A percentile compares a stretch with the other conserved stretches of the same genome.
phyloP scores from a whole-genome alignment of 1,140 invertebrate species.

The Polyergus mexicanus region DNA sequence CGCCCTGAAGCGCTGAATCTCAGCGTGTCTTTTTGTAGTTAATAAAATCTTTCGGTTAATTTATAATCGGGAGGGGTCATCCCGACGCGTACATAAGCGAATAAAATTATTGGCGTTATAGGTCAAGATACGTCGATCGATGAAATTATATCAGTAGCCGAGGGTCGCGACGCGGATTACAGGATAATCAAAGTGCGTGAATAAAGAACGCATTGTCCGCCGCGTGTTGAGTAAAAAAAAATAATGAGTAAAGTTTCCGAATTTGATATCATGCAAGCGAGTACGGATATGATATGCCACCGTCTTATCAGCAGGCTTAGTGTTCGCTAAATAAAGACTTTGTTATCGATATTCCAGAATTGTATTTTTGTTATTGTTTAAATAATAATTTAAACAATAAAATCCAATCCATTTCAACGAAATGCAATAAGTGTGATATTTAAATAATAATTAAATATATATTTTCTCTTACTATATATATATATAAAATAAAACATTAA shows the following conservation, averaged over 20 bases:
- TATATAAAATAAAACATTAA: not conserved
- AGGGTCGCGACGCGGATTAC: not conserved
- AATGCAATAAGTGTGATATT: slow-evolving; percentile 1
- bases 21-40: not conserved
- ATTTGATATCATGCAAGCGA: not conserved
- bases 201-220: slow-evolving; percentile 17
- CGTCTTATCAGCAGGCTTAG: slow-evolving; percentile 62
- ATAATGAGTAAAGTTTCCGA: not conserved
- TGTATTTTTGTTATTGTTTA: not conserved
- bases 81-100: not conserved
- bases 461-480: not conserved
- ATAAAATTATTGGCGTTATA: not conserved
- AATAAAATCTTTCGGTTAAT: slow-evolving; percentile 6
- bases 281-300: not conserved
- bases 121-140: slow-evolving; percentile 31
- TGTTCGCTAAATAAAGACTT: slow-evolving; percentile 39
- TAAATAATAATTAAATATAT: not conserved
- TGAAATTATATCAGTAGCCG: slow-evolving; percentile 40
- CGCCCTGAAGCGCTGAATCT: too few species aligned
- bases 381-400: not conserved
- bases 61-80: slow-evolving; percentile 23
- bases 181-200: not conserved
- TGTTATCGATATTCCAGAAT: slow-evolving; percentile 58
- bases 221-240: not conserved
- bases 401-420: not conserved